Evolutionary conservation across 2,797 vertebrate species (phyloP).

Genomic region (Champsocephalus esox): DNA sequence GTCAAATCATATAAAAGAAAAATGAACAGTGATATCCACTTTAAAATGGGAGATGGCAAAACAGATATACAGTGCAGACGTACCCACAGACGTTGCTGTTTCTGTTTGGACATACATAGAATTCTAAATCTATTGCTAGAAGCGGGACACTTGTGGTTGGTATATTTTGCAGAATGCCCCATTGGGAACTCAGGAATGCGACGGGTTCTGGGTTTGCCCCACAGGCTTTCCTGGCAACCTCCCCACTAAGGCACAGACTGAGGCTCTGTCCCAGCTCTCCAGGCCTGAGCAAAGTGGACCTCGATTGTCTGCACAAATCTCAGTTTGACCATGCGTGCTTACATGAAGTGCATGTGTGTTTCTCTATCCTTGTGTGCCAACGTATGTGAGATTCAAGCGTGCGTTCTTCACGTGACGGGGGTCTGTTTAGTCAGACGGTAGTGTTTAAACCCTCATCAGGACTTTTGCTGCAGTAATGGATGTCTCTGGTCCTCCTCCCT

Average conservation of each 20-base stretch:
- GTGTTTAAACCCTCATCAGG: constrained; percentile 83
- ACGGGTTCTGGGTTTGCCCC: constrained; percentile 31
- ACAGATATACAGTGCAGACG: constrained; percentile 51
- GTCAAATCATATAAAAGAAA: constrained; percentile 52
- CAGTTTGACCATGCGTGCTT: constrained; percentile 15
- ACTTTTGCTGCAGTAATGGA: constrained; percentile 73
- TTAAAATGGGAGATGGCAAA: constrained; percentile 43
- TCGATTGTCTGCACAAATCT: constrained; percentile 13
- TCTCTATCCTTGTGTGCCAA: constrained; percentile 16
- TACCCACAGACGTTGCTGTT: constrained; percentile 58
- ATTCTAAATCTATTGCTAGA: constrained; percentile 46
- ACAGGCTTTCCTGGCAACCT: constrained; percentile 33
- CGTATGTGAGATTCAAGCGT: constrained; percentile 41
- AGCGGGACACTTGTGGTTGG: constrained; percentile 49
- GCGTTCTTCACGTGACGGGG: constrained; percentile 44
- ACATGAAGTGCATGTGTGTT: neutral
- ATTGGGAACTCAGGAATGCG: constrained; percentile 47
- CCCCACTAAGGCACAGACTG: constrained; percentile 22
- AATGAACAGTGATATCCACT: constrained; percentile 30
- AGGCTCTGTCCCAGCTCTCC: constrained; percentile 12
- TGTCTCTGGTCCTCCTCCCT: constrained; percentile 73
- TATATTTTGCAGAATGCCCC: constrained; percentile 42
- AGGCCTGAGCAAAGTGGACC: constrained; percentile 22
- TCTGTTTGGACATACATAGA: constrained; percentile 51
- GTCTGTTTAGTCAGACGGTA: constrained; percentile 83